Evolutionary conservation across 2,888 invertebrate genomes (phyloP).

Genomic region (Rhabditoides inermis): DNA sequence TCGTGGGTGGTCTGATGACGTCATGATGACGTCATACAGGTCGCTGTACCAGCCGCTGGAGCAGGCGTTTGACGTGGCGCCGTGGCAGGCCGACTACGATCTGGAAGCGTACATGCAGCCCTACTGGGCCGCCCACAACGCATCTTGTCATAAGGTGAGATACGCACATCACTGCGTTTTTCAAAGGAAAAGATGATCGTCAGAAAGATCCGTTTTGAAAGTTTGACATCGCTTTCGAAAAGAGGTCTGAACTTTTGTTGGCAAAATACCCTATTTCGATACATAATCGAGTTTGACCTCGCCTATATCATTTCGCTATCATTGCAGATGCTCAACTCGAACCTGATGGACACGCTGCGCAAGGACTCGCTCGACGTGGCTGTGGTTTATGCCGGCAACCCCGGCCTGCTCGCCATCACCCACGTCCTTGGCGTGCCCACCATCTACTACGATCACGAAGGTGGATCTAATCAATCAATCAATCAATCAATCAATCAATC

Average conservation of each 20-base stretch:
- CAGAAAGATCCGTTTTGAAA: no score
- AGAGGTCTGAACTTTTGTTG: not conserved
- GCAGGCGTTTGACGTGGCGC: conserved; percentile 30
- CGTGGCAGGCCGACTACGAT: conserved; percentile 42
- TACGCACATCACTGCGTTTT: no score
- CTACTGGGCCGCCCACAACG: conserved; percentile 46
- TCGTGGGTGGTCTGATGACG: no score
- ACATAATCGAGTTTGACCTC: no score
- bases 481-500: no score
- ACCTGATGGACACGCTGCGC: conserved; percentile 43
- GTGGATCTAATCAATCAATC: no score
- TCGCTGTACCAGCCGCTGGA: conserved; percentile 40
- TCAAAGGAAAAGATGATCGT: no score
- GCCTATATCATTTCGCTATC: not conserved
- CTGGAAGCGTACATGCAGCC: conserved; percentile 30
- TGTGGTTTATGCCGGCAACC: conserved; percentile 47
- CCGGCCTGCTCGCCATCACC: conserved; percentile 47
- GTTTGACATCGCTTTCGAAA: not conserved
- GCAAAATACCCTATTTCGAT: not conserved
- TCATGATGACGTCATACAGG: conserved; percentile 8
- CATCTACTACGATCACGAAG: conserved; percentile 47
- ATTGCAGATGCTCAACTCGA: conserved; percentile 44
- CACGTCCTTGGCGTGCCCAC: conserved; percentile 46
- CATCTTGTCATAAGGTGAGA: conserved; percentile 44
- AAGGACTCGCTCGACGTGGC: conserved; percentile 46